phyloP scores from a whole-genome alignment of 2,113 vertebrate genomes.

The Lophochroa leadbeateri region DNA sequence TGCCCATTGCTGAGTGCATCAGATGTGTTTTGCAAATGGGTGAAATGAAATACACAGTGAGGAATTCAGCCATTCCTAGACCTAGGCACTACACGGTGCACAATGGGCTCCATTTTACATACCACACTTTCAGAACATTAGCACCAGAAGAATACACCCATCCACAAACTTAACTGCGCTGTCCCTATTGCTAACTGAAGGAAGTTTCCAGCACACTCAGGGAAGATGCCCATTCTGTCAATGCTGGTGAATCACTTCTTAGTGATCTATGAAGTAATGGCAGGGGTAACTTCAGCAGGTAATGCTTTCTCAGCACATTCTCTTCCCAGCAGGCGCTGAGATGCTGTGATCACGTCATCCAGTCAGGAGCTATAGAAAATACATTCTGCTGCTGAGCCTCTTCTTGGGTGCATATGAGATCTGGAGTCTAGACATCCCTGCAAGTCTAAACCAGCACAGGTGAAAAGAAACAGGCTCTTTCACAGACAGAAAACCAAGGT shows the following conservation, averaged over 20 bases:
- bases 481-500: not conserved
- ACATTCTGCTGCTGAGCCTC: conserved; percentile 2
- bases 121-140: not conserved
- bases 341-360: conserved; percentile 42
- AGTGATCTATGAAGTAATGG: not conserved
- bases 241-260: conserved; percentile 15
- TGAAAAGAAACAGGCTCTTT: not conserved
- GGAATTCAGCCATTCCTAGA: not conserved
- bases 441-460: conserved; percentile 9
- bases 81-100: not conserved
- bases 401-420: not conserved
- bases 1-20: not conserved
- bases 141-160: not conserved
- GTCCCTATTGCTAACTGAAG: not conserved
- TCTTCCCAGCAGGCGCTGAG: conserved; percentile 32
- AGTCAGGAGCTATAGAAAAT: not conserved
- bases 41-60: not conserved
- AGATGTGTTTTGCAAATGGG: not conserved
- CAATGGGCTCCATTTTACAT: not conserved
- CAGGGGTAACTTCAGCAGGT: conserved; percentile 35
- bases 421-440: not conserved
- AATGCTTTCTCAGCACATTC: conserved; percentile 59
- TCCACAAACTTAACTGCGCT: not conserved
- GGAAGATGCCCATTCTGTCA: not conserved
- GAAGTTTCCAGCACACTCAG: not conserved